Base-by-base conservation (phyloP, 2,888 invertebrate species). In the Sialis fuliginosa region DNA sequence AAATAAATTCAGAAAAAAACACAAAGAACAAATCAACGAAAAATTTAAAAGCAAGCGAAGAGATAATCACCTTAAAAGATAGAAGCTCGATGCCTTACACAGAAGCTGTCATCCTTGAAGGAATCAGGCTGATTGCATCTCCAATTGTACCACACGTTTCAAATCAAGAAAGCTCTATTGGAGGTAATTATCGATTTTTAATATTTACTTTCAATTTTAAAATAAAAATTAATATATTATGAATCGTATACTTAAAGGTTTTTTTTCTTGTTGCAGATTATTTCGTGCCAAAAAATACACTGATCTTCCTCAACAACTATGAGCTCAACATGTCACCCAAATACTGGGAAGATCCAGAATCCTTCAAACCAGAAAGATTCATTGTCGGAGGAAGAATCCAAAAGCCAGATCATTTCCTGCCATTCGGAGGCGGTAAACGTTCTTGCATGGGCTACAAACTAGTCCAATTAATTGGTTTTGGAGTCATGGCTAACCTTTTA, bases 81-180 rank as follows among this genome's bases (percentile, higher is more conserved):
- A 63, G 73, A 48, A 59, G 60, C 33, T 53, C 56, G 1, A 66
- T 79, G 69, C 72, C 75, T 0, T 78, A 76, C 56, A 73, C 73
- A 0, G 75, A 77, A 56, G 74, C 75, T 1, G 67, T 71, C 6
- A 66, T 79, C 44, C 66, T 72, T 53, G 79, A 80, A 60, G 68
- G 75, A 0, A 67, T 79, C n/a, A 62, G 79, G 47, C 56, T 75
- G 42, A 74, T 77, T 47, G 71, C 77, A 5, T 79, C 79, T 9
- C 79, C 79, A 0, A 79, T 80, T 46, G 78, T 80, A 0, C 80
- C 80, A 0, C 75, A 79, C 55, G 77, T 79, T 1, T 73, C 79
- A 10, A 77, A 70, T 50, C 70, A 71, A 52, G 70, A 77, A 51
- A 76, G 75, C 50, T 68, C 71, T 5, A 66, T 80, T 51, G 70